Conservation (phyloP, 2,797 vertebrate species). For the Spizella passerina region DNA sequence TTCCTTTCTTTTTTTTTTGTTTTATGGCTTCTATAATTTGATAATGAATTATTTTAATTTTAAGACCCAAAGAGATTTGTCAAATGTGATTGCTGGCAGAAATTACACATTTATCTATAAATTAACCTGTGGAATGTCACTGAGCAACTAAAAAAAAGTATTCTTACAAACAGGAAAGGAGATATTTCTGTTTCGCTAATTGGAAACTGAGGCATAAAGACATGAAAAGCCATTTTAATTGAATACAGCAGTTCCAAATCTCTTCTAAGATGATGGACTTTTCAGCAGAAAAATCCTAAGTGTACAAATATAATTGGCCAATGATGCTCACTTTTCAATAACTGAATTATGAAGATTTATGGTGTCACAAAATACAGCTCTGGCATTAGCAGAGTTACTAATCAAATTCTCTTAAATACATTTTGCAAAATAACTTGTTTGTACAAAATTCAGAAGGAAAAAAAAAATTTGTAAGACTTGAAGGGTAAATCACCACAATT, state of each 20-base stretch:
- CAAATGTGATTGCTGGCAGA: background rate
- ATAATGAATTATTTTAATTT: background rate
- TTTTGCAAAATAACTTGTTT: background rate
- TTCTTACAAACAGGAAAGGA: background rate
- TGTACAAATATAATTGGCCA: fast-evolving
- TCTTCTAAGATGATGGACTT: background rate
- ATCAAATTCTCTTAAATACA: background rate
- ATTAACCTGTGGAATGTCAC: background rate
- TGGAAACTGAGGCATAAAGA: background rate
- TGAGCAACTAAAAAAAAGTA: background rate
- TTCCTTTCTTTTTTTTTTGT: too few relatives aligned
- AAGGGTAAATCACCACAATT: background rate
- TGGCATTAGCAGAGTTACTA: background rate
- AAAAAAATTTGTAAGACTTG: background rate
- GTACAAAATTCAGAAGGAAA: background rate
- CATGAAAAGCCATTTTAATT: background rate
- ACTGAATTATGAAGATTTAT: background rate
- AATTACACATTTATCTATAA: background rate
- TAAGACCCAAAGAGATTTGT: background rate
- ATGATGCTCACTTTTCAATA: background rate
- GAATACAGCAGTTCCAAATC: background rate
- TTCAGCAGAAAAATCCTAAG: background rate
- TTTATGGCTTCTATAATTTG: background rate
- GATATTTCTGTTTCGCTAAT: background rate
- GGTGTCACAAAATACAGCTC: background rate